Conservation (phyloP, 2,113 vertebrate genomes). For the Rissa tridactyla region DNA sequence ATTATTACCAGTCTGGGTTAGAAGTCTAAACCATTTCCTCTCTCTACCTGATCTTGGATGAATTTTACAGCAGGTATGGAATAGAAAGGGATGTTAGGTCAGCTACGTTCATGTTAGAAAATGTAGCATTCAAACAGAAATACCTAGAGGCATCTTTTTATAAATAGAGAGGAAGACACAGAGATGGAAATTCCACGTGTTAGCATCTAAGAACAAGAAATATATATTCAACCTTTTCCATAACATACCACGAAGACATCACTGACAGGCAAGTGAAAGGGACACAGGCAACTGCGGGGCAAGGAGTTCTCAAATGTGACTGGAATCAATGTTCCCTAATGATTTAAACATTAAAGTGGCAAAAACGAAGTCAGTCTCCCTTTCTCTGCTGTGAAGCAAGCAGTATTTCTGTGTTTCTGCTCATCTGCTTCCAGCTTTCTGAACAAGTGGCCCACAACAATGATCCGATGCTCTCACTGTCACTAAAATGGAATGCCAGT, state of each 20-base stretch:
- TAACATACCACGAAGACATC: not conserved
- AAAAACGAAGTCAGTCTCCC: not conserved
- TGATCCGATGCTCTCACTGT: constrained; percentile 16
- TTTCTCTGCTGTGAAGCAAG: not conserved
- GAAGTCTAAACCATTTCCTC: not conserved
- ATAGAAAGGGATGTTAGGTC: not conserved
- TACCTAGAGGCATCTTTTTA: not conserved
- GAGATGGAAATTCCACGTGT: not conserved
- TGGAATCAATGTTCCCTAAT: not conserved
- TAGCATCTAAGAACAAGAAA: not conserved
- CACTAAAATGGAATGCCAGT: constrained; percentile 32
- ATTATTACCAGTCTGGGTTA: not conserved
- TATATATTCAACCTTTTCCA: not conserved
- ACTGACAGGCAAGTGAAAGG: not conserved
- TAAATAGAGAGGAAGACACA: not conserved
- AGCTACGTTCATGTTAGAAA: not conserved
- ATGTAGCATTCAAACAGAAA: not conserved
- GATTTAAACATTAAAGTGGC: not conserved
- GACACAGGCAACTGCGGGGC: not conserved
- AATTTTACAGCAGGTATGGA: not conserved
- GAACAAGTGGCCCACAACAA: not conserved
- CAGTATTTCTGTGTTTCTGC: not conserved
- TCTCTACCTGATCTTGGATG: not conserved
- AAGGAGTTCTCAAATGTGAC: not conserved
- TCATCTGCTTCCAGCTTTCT: not conserved